phyloP scores from a whole-genome alignment of 2,888 invertebrate species.

The Cenopis cana region DNA sequence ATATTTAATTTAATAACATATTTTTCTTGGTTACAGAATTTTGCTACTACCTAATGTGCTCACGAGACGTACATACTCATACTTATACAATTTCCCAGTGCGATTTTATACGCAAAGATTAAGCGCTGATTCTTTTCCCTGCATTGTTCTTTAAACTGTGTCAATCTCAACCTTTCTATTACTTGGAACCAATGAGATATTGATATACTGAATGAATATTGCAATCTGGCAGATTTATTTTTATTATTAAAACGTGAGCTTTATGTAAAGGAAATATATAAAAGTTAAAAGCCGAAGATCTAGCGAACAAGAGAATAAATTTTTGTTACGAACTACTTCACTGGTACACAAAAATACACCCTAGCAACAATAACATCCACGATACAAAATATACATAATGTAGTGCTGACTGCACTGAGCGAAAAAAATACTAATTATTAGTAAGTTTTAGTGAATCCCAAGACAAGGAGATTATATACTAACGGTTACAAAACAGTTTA shows the following conservation, averaged over 20 bases:
- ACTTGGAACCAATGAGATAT: conserved; percentile 1
- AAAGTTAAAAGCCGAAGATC: background rate
- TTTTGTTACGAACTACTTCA: background rate
- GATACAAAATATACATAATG: background rate
- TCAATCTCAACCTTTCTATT: conserved; percentile 32
- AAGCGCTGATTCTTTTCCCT: conserved; percentile 3
- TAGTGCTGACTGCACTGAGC: too few relatives aligned
- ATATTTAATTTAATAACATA: background rate
- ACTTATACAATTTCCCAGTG: too few relatives aligned
- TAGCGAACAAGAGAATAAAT: background rate
- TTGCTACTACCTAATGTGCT: background rate
- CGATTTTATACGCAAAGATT: too few relatives aligned
- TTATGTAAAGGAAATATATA: background rate
- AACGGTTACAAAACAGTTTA: too few relatives aligned
- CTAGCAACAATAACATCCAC: background rate
- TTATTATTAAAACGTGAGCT: background rate
- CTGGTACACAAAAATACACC: background rate
- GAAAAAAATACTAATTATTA: too few relatives aligned
- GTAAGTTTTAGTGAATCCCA: too few relatives aligned
- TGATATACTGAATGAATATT: background rate
- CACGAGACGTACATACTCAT: background rate
- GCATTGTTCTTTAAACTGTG: conserved; percentile 32
- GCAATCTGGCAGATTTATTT: background rate
- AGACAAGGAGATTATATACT: too few relatives aligned
- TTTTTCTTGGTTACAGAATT: background rate